Conservation (phyloP, 2,888 invertebrate genomes). For the Dioctria linearis region DNA sequence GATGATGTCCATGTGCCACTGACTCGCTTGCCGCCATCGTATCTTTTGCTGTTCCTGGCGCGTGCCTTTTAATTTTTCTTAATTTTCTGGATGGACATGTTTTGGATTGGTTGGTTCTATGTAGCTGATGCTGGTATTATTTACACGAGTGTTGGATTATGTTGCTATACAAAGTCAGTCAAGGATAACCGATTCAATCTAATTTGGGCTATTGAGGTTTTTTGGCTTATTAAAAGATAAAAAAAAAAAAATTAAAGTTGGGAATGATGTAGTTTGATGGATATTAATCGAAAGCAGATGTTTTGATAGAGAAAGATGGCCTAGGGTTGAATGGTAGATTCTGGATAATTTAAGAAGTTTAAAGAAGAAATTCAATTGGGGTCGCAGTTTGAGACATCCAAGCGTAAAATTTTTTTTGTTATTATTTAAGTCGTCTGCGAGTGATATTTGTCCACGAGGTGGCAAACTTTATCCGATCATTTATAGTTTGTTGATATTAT, state of each 20-base stretch:
- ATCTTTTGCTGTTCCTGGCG: not conserved
- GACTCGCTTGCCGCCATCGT: not conserved
- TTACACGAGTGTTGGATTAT: not conserved
- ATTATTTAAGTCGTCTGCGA: too few species aligned
- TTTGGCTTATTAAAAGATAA: not conserved
- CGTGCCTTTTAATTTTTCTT: conserved; percentile 8
- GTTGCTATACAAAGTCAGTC: conserved; percentile 6
- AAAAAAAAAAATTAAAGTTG: not conserved
- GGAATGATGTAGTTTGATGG: not conserved
- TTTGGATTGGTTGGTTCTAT: conserved; percentile 1
- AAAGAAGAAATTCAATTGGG: too few species aligned
- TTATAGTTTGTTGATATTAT: too few species aligned
- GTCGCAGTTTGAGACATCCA: too few species aligned
- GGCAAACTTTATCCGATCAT: too few species aligned
- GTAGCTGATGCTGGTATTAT: not conserved
- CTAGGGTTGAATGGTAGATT: too few species aligned
- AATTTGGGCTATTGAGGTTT: not conserved
- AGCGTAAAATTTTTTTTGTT: too few species aligned
- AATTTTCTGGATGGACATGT: not conserved
- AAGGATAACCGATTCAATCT: conserved; percentile 13
- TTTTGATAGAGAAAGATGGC: not conserved
- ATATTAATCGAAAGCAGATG: not conserved
- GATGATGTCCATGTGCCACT: not conserved
- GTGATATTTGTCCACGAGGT: too few species aligned
- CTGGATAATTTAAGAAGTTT: too few species aligned